Evolutionary conservation across 2,888 invertebrate species (phyloP), one percentile per base, ranked within the genome.

Genomic region (Lycocerus yunnanus): DNA sequence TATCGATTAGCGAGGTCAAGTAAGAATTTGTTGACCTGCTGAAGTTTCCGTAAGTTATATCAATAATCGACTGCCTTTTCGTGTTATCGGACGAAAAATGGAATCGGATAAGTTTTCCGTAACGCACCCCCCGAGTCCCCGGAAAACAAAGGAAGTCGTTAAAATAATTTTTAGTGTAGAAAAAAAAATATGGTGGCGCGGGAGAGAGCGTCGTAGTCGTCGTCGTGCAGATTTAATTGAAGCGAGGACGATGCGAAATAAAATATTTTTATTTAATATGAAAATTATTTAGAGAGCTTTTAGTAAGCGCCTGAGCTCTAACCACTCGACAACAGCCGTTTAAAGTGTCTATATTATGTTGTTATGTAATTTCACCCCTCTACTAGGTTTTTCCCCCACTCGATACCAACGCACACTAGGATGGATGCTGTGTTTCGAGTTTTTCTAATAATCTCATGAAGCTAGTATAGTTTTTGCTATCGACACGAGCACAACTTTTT

Each of bases 381-480:
- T 82, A 78, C 75, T 73, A 73, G 74, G 74, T 73, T 66, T 76
- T 73, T 73, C 77, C 82, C 84, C 83, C 81, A 83, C 81, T 75
- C 76, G 72, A 68, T 60, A 73, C 78, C 79, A 78, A 78, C 76
- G 75, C 78, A 79, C 81, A 80, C 78, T 77, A 79, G 78, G 80
- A 76, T 82, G 84, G 85, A 85, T 85, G 85, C 85, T 85, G 85
- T 80, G 82, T 78, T 82, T 82, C 78, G 80, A 82, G 85, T 86
- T 86, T 87, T 87, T 86, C 86, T 86, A 85, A 86, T 86, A 85
- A 86, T 85, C 85, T 86, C 82, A 81, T 79, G 82, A 81, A 83
- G 84, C 84, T 86, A 86, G 86, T 87, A 82, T 86, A 86, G 86
- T 86, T 86, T 87, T 86, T 86, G 85, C 86, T 83, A 83, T 82